Evolutionary conservation across 2,797 vertebrate species (phyloP), one percentile per base, ranked within the genome.

Genomic region (Gephyroberyx darwinii): DNA sequence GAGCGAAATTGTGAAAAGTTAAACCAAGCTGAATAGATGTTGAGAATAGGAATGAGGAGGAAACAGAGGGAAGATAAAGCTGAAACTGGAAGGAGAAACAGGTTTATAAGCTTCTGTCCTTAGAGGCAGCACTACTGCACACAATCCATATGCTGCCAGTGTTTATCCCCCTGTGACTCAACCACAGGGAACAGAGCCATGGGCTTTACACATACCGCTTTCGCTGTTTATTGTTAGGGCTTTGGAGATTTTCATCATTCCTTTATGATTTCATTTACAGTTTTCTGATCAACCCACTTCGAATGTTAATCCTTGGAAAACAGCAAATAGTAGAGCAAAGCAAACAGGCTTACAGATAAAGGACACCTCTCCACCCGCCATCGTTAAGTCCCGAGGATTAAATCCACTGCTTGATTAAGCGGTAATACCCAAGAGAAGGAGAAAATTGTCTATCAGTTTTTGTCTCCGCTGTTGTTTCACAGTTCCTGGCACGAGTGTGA

Each of bases 141-240:
- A 58, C 17, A 52, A 75, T 77, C 73, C 62, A 80, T 84, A 84
- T 50, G 45, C 80, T 73, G 61, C 52, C 43, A 10, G 41, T 56
- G 59, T 83, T 82, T 68, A 83, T 81, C 65, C 74, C 62, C 37
- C 57, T 8, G 51, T 78, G 81, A 89, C 76, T 88, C 83, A 84
- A 66, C 78, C 65, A 54, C 55, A 65, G 65, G 74, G 67, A 78
- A 12, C 66, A 65, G 52, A 13, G 66, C 60, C 71, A 22, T 20
- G 12, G 30, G 60, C 43, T 66, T 39, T 1, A 19, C 48, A 54
- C 59, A 65, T 17, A 1, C 14, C 30, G 70, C 68, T 53, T 39
- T 41, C 52, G 61, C 31, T 54, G 57, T 65, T 71, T 74, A 78
- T 71, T 84, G 74, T 82, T 72, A 52, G 14, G 35, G 26, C 65